Conservation (phyloP, 2,888 invertebrate genomes). For the Augochlorella aurata region DNA sequence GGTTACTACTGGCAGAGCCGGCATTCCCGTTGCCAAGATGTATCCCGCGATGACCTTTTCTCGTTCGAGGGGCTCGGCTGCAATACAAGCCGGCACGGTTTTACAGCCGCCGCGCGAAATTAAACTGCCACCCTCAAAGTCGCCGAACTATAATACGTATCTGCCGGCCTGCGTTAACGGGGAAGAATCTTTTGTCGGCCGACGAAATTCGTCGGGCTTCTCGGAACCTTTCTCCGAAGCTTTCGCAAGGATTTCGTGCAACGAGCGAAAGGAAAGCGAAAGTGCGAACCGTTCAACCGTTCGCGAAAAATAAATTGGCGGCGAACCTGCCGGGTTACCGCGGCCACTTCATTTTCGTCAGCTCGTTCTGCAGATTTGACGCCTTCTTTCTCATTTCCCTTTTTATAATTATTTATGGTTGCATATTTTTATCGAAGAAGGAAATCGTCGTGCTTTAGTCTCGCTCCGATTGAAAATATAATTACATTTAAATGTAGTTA, state of each 20-base stretch:
- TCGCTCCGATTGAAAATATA: too few species aligned
- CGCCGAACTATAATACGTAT: slow-evolving; percentile 25
- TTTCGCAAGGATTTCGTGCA: not conserved
- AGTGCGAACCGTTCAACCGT: not conserved
- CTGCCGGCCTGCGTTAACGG: slow-evolving; percentile 17
- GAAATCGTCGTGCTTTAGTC: too few species aligned
- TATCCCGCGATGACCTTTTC: slow-evolving; percentile 48
- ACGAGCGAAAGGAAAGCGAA: not conserved
- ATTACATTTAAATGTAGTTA: too few species aligned
- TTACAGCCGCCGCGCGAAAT: slow-evolving; percentile 63
- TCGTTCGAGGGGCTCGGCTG: slow-evolving; percentile 19
- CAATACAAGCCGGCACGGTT: slow-evolving; percentile 34
- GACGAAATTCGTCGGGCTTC: slow-evolving; percentile 20
- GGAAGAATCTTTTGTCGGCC: not conserved
- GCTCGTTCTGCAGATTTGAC: too few species aligned
- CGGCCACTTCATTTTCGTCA: too few species aligned
- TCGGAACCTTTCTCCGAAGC: not conserved
- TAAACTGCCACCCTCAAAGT: slow-evolving; percentile 67
- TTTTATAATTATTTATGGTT: too few species aligned
- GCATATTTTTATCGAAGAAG: too few species aligned
- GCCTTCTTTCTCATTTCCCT: too few species aligned
- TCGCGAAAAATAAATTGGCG: not conserved
- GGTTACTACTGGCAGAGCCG: not conserved
- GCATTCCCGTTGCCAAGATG: slow-evolving; percentile 47
- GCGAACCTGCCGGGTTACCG: too few species aligned